phyloP scores from a whole-genome alignment of 2,797 vertebrate species.

The Triplophysa yarkandensis region DNA sequence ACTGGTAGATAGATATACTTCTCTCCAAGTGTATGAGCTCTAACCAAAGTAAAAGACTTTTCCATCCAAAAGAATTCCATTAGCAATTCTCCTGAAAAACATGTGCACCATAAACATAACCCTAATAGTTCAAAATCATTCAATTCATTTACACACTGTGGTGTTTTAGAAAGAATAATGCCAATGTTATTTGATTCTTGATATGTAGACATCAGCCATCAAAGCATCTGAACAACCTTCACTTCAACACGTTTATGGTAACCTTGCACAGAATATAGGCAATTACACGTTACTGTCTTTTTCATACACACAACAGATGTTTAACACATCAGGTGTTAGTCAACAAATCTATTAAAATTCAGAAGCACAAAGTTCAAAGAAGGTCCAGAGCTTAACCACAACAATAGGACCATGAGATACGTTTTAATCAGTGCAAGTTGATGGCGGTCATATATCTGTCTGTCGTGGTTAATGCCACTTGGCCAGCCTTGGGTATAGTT shows the following conservation, averaged over 20 bases:
- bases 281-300: conserved; percentile 41
- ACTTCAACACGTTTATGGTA: not conserved
- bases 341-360: conserved; percentile 23
- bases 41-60: not conserved
- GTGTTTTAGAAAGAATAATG: not conserved
- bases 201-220: not conserved
- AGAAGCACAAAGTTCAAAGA: conserved; percentile 16
- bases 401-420: conserved; percentile 42
- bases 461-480: conserved; percentile 43
- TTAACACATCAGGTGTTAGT: conserved; percentile 9
- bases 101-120: not conserved
- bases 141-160: not conserved
- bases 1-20: conserved; percentile 11
- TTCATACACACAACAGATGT: conserved; percentile 27
- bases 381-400: conserved; percentile 15
- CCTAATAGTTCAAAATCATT: not conserved
- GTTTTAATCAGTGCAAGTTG: conserved; percentile 52
- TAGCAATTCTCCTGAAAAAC: not conserved
- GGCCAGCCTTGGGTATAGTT: conserved; percentile 44
- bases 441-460: conserved; percentile 49
- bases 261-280: conserved; percentile 27
- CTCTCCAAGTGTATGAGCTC: not conserved
- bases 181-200: not conserved
- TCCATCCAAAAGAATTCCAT: not conserved
- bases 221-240: conserved; percentile 2